Evolutionary conservation across 2,113 vertebrate genomes (phyloP), one percentile per base, ranked within the genome.

Genomic region (Amphilophus citrinellus): DNA sequence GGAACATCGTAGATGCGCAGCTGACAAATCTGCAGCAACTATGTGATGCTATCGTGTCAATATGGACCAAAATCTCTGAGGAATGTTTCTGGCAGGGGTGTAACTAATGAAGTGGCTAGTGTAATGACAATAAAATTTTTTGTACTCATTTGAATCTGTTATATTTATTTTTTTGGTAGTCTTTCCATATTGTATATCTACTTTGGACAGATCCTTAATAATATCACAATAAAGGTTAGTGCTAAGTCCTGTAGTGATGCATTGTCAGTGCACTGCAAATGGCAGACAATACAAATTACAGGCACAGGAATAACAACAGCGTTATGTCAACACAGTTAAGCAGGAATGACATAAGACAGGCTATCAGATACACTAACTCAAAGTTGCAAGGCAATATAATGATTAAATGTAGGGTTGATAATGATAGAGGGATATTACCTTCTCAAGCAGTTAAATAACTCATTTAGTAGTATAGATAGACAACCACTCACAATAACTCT

Each of bases 371-470:
- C 27, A 37, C 42, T 3, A 60, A 61, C 53, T 73, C 30, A 30
- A 65, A 66, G 50, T 22, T 44, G 4, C 35, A 65, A 14, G 73
- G 61, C 37, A 32, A 47, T 77, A 57, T 58, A 20, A 83, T 32
- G 37, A 42, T 50, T 50, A 81, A 78, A 59, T 57, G 39, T 71
- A 7, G 39, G 62, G 17, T 20, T 71, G 35, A 60, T 61, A 13
- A 61, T 77, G 68, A 22, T 35, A 84, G 18, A 68, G 20, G 53
- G 30, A 56, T 68, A 10, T 66, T 66, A 47, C 50, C 32, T 39
- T 82, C 35, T 59, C n/a, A 83, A 39, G n/a, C 37, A 62, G 37
- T 32, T 80, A 78, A 77, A 59, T n/a, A 37, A 62, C 61, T 76
- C 61, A 7, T 61, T 62, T 50, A n/a, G 66, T 50, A 30, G 53